Evolutionary conservation across 2,888 invertebrate genomes (phyloP).

Genomic region (Falcaria lacertinaria): DNA sequence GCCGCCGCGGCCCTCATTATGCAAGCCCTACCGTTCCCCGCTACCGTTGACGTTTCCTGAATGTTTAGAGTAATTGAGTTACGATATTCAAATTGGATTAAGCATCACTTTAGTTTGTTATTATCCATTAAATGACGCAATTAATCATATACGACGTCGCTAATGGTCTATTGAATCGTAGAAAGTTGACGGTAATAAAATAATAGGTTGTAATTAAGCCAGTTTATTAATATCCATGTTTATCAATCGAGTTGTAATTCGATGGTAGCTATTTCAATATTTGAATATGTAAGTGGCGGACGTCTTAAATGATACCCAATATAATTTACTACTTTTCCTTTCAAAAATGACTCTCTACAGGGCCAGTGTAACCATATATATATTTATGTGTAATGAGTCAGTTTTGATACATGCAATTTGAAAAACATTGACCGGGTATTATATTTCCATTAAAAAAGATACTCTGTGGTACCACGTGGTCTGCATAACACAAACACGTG

Average conservation of each 20-base stretch:
- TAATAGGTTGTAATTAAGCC: not conserved
- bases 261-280: not conserved
- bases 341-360: too few species aligned
- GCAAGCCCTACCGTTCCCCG: conserved; percentile 40
- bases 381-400: too few species aligned
- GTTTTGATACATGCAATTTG: too few species aligned
- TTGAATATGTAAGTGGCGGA: not conserved
- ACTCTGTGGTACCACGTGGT: too few species aligned
- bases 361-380: too few species aligned
- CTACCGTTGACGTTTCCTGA: conserved; percentile 57
- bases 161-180: conserved; percentile 34
- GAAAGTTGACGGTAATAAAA: conserved; percentile 2
- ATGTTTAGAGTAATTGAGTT: conserved; percentile 53
- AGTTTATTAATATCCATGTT: not conserved
- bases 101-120: conserved; percentile 34
- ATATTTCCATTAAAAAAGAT: too few species aligned
- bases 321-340: too few species aligned
- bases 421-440: too few species aligned
- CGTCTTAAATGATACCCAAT: too few species aligned
- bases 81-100: conserved; percentile 44
- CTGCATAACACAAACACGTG: too few species aligned
- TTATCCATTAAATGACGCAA: conserved; percentile 36
- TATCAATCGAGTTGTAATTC: not conserved
- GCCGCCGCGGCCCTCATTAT: conserved; percentile 33
- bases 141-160: conserved; percentile 29